Evolutionary conservation across 2,797 vertebrate genomes (phyloP).

Genomic region (Tangara arthus): DNA sequence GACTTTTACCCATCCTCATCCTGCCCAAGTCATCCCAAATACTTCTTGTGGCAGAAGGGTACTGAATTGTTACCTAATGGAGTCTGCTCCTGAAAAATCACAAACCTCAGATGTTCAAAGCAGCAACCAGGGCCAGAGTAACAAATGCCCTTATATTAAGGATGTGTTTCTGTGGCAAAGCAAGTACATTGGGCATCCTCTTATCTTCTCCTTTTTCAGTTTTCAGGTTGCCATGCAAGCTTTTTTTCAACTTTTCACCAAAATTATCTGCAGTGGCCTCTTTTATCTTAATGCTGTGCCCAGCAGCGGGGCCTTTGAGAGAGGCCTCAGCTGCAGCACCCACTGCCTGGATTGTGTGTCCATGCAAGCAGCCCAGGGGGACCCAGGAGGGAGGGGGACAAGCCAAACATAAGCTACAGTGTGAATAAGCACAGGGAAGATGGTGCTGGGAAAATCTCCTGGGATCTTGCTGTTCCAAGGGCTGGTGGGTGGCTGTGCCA

Average conservation of each 20-base stretch:
- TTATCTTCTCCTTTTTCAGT: background rate
- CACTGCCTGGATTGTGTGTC: background rate
- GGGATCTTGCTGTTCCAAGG: background rate
- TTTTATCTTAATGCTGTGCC: background rate
- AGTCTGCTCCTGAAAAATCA: background rate
- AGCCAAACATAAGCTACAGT: accelerated
- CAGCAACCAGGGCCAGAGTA: background rate
- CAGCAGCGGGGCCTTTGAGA: background rate
- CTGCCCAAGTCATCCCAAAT: background rate
- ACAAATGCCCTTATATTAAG: background rate
- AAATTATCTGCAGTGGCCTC: background rate
- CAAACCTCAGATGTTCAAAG: background rate
- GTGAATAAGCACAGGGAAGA: background rate
- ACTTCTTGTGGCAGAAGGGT: background rate
- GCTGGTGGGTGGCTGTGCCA: accelerated
- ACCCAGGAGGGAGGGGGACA: background rate
- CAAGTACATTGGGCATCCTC: background rate
- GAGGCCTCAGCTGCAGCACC: background rate
- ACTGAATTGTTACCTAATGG: background rate
- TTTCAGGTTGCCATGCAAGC: background rate
- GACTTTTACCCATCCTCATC: background rate
- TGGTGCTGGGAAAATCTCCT: background rate
- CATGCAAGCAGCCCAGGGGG: background rate
- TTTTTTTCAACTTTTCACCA: background rate
- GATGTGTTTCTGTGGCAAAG: background rate